Percentiles rank a stretch among this genome's conserved stretches.
phyloP scores from a whole-genome alignment of 2,113 vertebrate genomes.

The Platysteira castanea region DNA sequence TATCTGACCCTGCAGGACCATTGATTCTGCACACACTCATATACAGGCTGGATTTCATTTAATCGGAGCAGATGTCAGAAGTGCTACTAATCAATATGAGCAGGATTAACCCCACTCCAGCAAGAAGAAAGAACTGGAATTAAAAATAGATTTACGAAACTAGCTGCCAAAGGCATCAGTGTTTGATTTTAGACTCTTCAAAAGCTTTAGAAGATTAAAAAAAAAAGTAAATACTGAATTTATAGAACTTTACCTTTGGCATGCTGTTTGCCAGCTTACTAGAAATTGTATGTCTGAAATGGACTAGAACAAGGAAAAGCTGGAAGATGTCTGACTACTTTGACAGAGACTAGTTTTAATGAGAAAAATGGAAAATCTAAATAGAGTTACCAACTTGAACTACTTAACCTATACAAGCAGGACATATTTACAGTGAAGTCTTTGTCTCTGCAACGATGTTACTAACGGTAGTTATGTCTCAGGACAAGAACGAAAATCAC shows the following conservation, averaged over 20 bases:
- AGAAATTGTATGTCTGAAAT: neutral
- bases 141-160: neutral
- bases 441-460: neutral
- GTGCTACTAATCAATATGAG: neutral
- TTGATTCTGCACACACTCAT: neutral
- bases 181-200: neutral
- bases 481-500: neutral
- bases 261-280: neutral
- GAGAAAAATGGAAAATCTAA: neutral
- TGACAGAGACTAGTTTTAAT: neutral
- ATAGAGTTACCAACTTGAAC: neutral
- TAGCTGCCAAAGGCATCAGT: neutral
- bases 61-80: neutral
- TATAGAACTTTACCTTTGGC: neutral
- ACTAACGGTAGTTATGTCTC: neutral
- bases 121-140: neutral
- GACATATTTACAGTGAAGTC: neutral
- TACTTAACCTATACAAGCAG: neutral
- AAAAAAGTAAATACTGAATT: neutral
- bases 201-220: neutral
- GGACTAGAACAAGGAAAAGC: neutral
- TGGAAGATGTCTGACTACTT: neutral
- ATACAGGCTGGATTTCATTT: neutral
- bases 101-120: neutral
- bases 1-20: neutral